phyloP scores from a whole-genome alignment of 2,797 vertebrate genomes.

The Enoplosus armatus region DNA sequence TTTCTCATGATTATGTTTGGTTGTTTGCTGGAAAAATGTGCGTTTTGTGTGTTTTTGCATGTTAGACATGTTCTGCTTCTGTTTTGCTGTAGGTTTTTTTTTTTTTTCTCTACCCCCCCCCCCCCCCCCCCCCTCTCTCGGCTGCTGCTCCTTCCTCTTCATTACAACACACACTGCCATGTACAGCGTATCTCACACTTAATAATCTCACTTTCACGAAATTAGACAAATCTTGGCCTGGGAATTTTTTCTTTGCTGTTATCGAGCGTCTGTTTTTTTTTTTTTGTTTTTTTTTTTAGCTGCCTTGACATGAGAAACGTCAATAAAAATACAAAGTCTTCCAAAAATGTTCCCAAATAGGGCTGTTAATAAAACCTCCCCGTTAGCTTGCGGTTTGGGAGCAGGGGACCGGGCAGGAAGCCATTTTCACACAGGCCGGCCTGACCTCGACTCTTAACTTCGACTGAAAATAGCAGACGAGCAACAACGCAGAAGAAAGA shows the following conservation, averaged over 20 bases:
- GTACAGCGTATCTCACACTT: neutral
- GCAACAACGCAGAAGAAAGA: constrained; percentile 59
- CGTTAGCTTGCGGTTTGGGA: constrained; percentile 72
- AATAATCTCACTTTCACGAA: neutral
- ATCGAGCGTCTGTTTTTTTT: constrained; percentile 7
- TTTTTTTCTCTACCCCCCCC: too few relatives aligned
- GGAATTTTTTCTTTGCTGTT: constrained; percentile 6
- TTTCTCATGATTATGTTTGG: constrained; percentile 52
- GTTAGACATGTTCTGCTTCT: constrained; percentile 40
- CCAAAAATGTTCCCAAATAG: constrained; percentile 71
- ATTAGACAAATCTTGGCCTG: constrained; percentile 16
- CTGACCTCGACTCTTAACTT: constrained; percentile 76
- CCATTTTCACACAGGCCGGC: constrained; percentile 85
- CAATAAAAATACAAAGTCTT: constrained; percentile 64
- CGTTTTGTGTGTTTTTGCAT: neutral
- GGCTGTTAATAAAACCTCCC: constrained; percentile 70
- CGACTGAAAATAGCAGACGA: constrained; percentile 82
- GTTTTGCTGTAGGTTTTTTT: neutral
- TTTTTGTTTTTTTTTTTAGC: constrained; percentile 41
- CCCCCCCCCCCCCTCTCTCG: neutral
- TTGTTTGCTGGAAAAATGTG: constrained; percentile 34
- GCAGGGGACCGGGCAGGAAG: constrained; percentile 78
- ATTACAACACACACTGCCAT: constrained; percentile 1
- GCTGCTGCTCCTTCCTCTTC: constrained; percentile 13
- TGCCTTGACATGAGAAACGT: constrained; percentile 69